These are phyloP conservation scores for Pseudococcus jackbeardsleyi DNA, from an alignment of 2,888 invertebrate genomes.

Conservation along the genomic window DNA sequence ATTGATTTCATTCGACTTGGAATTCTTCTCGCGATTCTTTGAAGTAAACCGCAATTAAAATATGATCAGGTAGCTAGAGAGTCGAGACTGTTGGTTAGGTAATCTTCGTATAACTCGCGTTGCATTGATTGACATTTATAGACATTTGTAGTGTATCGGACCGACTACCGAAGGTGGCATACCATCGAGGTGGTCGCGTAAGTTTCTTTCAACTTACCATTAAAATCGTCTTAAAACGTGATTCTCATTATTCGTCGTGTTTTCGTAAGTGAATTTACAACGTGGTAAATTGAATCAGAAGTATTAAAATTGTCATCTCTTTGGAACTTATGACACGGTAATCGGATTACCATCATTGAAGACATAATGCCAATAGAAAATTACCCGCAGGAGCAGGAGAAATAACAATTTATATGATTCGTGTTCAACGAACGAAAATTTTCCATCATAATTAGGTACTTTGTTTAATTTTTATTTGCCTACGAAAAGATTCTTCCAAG, in stretches of 20 bases:
- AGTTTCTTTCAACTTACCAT: neutral
- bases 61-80: neutral
- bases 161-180: neutral
- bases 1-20: neutral
- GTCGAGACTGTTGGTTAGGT: neutral
- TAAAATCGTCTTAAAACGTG: neutral
- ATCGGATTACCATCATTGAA: neutral
- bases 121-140: slow-evolving; percentile 19
- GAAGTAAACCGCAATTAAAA: slow-evolving; percentile 15
- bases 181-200: neutral
- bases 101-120: neutral
- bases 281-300: neutral
- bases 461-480: neutral
- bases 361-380: neutral
- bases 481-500: neutral
- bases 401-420: neutral
- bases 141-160: slow-evolving; percentile 1
- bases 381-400: neutral
- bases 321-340: neutral
- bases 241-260: neutral
- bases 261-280: neutral
- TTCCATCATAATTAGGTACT: neutral
- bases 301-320: neutral
- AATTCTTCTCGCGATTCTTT: neutral
- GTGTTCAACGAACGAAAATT: neutral